These are phyloP conservation scores for Cephalotes varians DNA, from an alignment of 2,888 invertebrate species.

Conservation along the genomic window DNA sequence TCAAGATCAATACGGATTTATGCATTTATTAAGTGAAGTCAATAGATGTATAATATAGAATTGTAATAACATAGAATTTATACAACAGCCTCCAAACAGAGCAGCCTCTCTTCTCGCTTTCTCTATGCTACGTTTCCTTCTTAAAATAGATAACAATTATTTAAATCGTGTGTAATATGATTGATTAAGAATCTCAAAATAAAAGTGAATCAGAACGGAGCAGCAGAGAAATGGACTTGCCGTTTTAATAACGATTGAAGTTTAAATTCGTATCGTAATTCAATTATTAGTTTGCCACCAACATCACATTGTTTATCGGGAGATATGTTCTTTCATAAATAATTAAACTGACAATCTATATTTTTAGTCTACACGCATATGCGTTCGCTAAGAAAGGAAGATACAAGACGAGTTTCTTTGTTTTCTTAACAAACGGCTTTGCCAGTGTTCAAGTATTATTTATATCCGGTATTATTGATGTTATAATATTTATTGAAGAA, in stretches of 20 bases:
- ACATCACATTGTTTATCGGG: slow-evolving; percentile 40
- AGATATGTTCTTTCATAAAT: slow-evolving; percentile 66
- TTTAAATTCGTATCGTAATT: slow-evolving; percentile 16
- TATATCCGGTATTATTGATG: slow-evolving; percentile 20
- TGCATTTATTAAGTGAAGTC: slow-evolving; percentile 4
- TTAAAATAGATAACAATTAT: slow-evolving; percentile 33
- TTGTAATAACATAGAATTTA: slow-evolving; percentile 9
- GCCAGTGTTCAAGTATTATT: slow-evolving; percentile 28
- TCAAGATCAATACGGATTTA: neutral
- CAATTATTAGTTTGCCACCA: slow-evolving; percentile 18
- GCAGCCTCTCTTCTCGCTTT: slow-evolving; percentile 11
- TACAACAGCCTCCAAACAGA: slow-evolving; percentile 1
- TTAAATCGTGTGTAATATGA: slow-evolving; percentile 23
- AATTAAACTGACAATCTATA: slow-evolving; percentile 69
- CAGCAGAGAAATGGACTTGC: slow-evolving; percentile 3
- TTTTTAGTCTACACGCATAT: slow-evolving; percentile 40
- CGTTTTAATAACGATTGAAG: slow-evolving; percentile 16
- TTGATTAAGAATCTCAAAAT: slow-evolving; percentile 16
- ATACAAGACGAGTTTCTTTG: slow-evolving; percentile 8
- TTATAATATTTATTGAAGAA: slow-evolving; percentile 8
- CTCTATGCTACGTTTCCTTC: slow-evolving; percentile 35
- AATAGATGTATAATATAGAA: neutral
- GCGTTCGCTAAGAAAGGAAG: slow-evolving; percentile 40
- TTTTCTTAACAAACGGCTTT: slow-evolving; percentile 17
- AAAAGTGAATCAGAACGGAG: neutral